Base-by-base conservation (phyloP, 2,113 vertebrate genomes). In the Turnix velox region DNA sequence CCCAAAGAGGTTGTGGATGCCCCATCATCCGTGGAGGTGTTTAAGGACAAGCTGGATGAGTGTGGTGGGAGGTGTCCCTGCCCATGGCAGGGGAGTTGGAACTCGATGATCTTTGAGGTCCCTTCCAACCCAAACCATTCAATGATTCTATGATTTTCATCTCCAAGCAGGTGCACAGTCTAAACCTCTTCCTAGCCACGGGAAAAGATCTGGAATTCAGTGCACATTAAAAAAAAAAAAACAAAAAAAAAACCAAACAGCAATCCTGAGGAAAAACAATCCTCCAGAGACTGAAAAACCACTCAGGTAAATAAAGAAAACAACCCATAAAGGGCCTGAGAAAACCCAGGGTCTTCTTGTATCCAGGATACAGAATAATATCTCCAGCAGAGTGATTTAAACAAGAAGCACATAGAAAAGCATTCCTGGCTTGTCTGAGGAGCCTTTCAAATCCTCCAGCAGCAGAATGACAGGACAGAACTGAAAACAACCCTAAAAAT, bases 281-380 rank as follows among this genome's bases (percentile, higher is more conserved):
- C 76, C 73, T 43, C 35, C 23, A 35, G 45, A n/a, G 58, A 40
- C n/a, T 35, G 27, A 42, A 25, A 80, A 74, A 14, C 25, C 0
- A 1, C 68, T 84, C 76, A 93, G 80, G 68, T 92, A 80, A 93
- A 82, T 72, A 86, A 86, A 74, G 65, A 84, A 92, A 58, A 52
- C 15, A 57, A 42, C 42, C 83, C 2, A 4, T 31, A 13, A 10
- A 62, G 79, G 71, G 66, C 48, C 52, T 67, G 61, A 51, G 79
- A 58, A 93, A 68, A 49, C 7, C 63, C n/a, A 69, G 75, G 67
- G 79, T 88, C 86, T 62, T 2, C 2, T 13, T 33, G 91, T 94
- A 88, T 92, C 88, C 68, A 90, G 83, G 94, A 88, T 88, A 90
- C 86, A 37, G 83, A 88, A 58, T 31, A 61, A 61, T 9, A 2